phyloP scores from a whole-genome alignment of 2,113 vertebrate species.

The Crotalus tigris region DNA sequence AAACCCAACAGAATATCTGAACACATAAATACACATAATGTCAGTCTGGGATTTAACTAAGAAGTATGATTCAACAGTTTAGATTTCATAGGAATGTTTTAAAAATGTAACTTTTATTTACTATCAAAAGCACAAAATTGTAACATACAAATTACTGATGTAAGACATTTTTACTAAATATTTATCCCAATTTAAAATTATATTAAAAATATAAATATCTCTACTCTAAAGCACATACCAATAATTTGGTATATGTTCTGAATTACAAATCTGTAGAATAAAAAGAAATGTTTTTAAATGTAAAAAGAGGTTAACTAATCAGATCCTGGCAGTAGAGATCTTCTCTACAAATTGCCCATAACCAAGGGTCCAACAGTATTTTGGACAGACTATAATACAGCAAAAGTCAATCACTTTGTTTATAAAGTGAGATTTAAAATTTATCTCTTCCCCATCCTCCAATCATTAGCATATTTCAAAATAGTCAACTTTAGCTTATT shows the following conservation, averaged over 20 bases:
- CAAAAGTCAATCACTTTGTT: conserved; percentile 9
- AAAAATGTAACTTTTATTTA: conserved; percentile 36
- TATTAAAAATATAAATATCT: conserved; percentile 49
- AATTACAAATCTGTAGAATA: conserved; percentile 48
- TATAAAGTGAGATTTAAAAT: not conserved
- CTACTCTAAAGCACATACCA: conserved; percentile 54
- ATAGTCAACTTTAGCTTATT: not conserved
- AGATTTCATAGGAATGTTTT: conserved; percentile 19
- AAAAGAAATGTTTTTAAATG: conserved; percentile 37
- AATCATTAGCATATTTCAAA: not conserved
- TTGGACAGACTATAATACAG: conserved; percentile 17
- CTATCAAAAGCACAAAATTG: conserved; percentile 19
- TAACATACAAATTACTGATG: conserved; percentile 25
- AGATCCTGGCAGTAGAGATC: not conserved
- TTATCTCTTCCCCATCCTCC: not conserved
- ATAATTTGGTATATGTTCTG: conserved; percentile 33
- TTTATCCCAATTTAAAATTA: not conserved
- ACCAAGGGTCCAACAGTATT: conserved; percentile 33
- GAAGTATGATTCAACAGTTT: conserved; percentile 12
- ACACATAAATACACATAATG: not conserved
- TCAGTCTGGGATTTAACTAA: not conserved
- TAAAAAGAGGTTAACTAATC: conserved; percentile 4
- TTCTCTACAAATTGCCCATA: conserved; percentile 8
- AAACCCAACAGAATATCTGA: not conserved
- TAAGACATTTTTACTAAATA: conserved; percentile 33